Evolutionary conservation across 2,113 vertebrate genomes (phyloP).

Genomic region (Ploceus nigricollis): DNA sequence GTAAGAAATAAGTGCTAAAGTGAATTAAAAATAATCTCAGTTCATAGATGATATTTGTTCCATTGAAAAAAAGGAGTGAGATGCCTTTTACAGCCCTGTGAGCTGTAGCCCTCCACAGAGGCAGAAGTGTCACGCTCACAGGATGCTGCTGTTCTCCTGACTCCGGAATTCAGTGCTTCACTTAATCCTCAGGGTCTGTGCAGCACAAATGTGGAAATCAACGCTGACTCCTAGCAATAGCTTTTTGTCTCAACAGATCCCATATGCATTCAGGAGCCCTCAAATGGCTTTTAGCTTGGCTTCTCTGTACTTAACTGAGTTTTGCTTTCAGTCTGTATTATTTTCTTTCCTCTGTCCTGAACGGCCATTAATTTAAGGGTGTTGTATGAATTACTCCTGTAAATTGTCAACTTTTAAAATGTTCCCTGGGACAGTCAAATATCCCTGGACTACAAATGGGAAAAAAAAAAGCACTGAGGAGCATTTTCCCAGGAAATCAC

Average conservation of each 20-base stretch:
- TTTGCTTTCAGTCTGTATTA: background rate
- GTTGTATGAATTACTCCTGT: background rate
- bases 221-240: background rate
- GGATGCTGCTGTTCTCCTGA: background rate
- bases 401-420: background rate
- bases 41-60: background rate
- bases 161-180: background rate
- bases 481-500: background rate
- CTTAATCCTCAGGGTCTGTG: background rate
- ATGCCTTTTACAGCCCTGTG: background rate
- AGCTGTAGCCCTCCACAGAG: background rate
- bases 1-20: background rate
- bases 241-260: background rate
- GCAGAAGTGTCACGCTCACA: background rate
- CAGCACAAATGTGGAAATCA: background rate
- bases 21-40: background rate
- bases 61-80: background rate
- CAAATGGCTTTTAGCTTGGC: background rate
- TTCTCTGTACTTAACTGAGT: background rate
- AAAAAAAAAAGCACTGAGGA: background rate
- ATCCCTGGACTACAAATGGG: background rate
- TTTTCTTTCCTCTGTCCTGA: background rate
- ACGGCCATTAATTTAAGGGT: background rate
- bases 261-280: background rate
- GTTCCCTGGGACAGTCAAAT: background rate